A percentile compares a stretch with the other conserved stretches of the same genome.
phyloP scores from a whole-genome alignment of 2,888 invertebrate species.

The Anorthoa munda region DNA sequence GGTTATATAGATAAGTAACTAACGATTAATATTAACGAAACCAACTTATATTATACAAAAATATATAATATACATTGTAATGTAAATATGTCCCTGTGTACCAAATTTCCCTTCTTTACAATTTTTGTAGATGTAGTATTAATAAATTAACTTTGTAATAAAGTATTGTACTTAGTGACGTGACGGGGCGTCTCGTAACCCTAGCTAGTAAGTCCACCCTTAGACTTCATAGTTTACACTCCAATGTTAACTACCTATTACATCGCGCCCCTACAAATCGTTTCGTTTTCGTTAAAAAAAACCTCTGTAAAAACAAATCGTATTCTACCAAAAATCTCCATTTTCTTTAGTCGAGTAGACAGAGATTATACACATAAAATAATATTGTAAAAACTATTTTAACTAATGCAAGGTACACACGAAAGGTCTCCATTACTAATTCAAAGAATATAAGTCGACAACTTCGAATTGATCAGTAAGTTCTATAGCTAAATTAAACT shows the following conservation, averaged over 20 bases:
- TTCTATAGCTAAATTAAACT: conserved; percentile 45
- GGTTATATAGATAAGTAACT: conserved; percentile 77
- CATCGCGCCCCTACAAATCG: conserved; percentile 80
- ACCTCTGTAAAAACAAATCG: neutral
- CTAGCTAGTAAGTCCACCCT: conserved; percentile 48
- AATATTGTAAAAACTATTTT: conserved; percentile 44
- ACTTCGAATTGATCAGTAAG: conserved; percentile 45
- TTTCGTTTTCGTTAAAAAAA: conserved; percentile 19
- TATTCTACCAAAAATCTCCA: conserved; percentile 36
- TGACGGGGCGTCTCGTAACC: conserved; percentile 29
- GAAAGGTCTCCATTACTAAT: conserved; percentile 45
- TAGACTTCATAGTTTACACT: conserved; percentile 59
- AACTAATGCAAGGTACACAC: conserved; percentile 55
- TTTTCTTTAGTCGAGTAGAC: conserved; percentile 30
- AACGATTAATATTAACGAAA: conserved; percentile 80
- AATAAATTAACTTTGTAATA: conserved; percentile 59
- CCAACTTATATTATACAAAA: conserved; percentile 88
- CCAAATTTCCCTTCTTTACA: conserved; percentile 90
- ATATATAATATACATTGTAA: conserved; percentile 84
- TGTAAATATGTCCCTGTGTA: conserved; percentile 89
- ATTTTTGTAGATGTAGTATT: conserved; percentile 86
- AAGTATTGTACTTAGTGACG: conserved; percentile 52
- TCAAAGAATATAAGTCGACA: conserved; percentile 45
- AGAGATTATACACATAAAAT: conserved; percentile 76
- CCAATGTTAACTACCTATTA: conserved; percentile 86